phyloP scores from a whole-genome alignment of 2,888 invertebrate genomes.

The Heptascelio sp. region DNA sequence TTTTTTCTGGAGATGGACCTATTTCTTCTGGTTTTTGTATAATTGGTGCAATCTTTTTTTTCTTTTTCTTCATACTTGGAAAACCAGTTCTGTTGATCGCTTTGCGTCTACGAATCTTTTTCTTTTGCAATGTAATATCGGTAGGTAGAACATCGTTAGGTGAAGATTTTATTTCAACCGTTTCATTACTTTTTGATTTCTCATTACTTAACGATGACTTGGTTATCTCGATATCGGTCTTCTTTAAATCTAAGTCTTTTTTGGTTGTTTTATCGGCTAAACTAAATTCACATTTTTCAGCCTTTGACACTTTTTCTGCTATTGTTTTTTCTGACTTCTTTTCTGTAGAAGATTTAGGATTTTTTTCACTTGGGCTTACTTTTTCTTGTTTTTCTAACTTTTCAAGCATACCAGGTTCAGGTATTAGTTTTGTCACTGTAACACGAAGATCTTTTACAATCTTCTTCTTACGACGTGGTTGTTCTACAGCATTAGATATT shows the following conservation, averaged over 20 bases:
- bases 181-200: constrained; percentile 79
- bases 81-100: constrained; percentile 96
- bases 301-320: constrained; percentile 82
- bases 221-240: constrained; percentile 35
- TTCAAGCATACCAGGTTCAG: constrained; percentile 74
- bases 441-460: constrained; percentile 82
- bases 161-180: constrained; percentile 65
- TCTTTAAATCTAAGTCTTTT: constrained; percentile 59
- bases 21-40: constrained; percentile 71
- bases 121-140: constrained; percentile 83
- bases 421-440: constrained; percentile 81
- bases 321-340: constrained; percentile 84
- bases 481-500: constrained; percentile 77
- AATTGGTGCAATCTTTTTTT: constrained; percentile 86
- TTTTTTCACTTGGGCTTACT: constrained; percentile 64
- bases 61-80: constrained; percentile 94
- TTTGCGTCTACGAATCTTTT: constrained; percentile 89
- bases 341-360: constrained; percentile 80
- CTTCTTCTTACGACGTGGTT: constrained; percentile 82
- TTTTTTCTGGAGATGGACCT: constrained; percentile 35
- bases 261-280: constrained; percentile 54
- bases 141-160: constrained; percentile 39
- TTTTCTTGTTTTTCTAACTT: constrained; percentile 75
- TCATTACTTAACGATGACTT: constrained; percentile 80
- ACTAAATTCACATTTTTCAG: constrained; percentile 58